A percentile compares a stretch with the other conserved stretches of the same genome.
These are phyloP conservation scores for Ictalurus furcatus DNA, from an alignment of 2,113 vertebrate species.

Conservation along the genomic window DNA sequence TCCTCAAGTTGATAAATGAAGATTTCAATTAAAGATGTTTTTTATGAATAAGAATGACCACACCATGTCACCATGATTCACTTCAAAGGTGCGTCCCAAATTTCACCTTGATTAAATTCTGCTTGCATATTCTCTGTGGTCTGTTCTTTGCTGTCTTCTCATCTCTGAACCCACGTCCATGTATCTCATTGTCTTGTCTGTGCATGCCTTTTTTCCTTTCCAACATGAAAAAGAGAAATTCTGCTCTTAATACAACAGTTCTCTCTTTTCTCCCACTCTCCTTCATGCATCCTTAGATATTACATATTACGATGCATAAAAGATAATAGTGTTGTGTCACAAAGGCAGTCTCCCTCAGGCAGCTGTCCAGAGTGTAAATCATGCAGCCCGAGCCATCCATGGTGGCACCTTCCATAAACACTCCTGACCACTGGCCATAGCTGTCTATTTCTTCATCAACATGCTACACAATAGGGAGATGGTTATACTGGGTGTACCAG, in stretches of 20 bases:
- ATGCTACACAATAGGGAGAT: slow-evolving; percentile 56
- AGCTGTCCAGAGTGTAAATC: slow-evolving; percentile 71
- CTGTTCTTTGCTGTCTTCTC: slow-evolving; percentile 10
- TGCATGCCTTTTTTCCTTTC: not conserved
- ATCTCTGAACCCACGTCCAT: not conserved
- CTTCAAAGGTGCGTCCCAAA: slow-evolving; percentile 64
- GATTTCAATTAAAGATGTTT: slow-evolving; percentile 70
- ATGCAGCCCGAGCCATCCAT: slow-evolving; percentile 65
- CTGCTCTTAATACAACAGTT: slow-evolving; percentile 12
- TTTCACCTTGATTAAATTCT: slow-evolving; percentile 51
- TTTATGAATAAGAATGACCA: slow-evolving; percentile 56
- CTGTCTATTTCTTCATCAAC: slow-evolving; percentile 65
- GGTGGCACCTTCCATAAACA: slow-evolving; percentile 71
- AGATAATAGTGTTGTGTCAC: slow-evolving; percentile 49
- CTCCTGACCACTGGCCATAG: slow-evolving; percentile 63
- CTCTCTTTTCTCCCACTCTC: slow-evolving; percentile 14
- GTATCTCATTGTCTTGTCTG: not conserved
- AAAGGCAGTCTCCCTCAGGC: slow-evolving; percentile 61
- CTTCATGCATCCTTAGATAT: slow-evolving; percentile 34
- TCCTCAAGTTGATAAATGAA: slow-evolving; percentile 61
- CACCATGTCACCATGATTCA: slow-evolving; percentile 48
- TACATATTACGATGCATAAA: slow-evolving; percentile 63
- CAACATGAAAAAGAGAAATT: not conserved
- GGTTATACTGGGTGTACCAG: slow-evolving; percentile 29
- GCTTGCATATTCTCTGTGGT: not conserved